phyloP scores from a whole-genome alignment of 1,140 invertebrate species.

The Drosophila nigromelanica region DNA sequence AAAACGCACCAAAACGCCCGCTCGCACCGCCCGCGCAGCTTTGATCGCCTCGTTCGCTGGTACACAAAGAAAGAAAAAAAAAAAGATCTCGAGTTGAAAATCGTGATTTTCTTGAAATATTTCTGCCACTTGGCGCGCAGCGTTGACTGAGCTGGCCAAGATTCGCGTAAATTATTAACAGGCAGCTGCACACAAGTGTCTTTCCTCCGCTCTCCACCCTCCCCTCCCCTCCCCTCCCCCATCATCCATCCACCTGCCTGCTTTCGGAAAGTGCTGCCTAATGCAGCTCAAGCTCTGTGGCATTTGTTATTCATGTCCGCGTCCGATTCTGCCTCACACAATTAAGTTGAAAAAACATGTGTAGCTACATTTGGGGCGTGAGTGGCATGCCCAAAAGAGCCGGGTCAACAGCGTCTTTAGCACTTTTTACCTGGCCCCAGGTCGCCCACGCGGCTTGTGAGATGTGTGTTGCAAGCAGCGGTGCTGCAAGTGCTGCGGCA shows the following conservation, averaged over 20 bases:
- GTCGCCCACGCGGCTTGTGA: constrained; percentile 28
- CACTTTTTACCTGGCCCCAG: background rate
- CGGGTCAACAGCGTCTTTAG: constrained; percentile 45
- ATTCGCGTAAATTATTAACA: constrained; percentile 55
- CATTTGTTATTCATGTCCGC: constrained; percentile 45
- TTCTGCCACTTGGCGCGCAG: constrained; percentile 59
- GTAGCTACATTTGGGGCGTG: constrained; percentile 46
- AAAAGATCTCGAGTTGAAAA: constrained; percentile 59
- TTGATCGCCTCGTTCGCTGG: constrained; percentile 3
- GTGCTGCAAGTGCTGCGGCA: constrained; percentile 11
- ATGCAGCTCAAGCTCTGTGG: constrained; percentile 16
- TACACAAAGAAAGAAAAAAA: constrained; percentile 6
- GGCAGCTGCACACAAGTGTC: constrained; percentile 25
- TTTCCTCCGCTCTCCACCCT: background rate
- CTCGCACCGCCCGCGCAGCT: constrained; percentile 22
- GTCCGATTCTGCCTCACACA: constrained; percentile 17
- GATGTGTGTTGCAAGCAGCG: constrained; percentile 2
- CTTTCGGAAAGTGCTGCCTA: constrained; percentile 22
- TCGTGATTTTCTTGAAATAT: constrained; percentile 76
- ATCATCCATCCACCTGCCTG: no score
- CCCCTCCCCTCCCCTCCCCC: background rate
- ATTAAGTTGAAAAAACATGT: constrained; percentile 52
- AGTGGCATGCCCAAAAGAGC: constrained; percentile 59
- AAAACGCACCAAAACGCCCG: constrained; percentile 14
- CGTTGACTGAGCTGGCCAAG: constrained; percentile 21